A percentile compares a stretch with the other conserved stretches of the same genome.
Evolutionary conservation across 2,113 vertebrate genomes (phyloP).

Genomic region (Podiceps cristatus): DNA sequence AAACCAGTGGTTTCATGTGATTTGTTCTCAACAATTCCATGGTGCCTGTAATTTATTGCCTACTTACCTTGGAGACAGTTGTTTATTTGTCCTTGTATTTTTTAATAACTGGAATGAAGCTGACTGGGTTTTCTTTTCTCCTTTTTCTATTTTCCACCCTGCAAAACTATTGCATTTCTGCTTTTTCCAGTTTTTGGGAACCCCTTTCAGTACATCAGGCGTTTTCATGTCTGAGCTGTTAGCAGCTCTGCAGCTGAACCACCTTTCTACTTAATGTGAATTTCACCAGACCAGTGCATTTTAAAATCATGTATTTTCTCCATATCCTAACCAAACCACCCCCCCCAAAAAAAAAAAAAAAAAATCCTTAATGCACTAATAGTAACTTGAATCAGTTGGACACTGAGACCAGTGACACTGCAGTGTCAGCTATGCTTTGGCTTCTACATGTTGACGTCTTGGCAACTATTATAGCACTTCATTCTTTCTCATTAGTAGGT

Average conservation of each 20-base stretch:
- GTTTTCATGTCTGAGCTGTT: not conserved
- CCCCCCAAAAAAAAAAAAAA: no score
- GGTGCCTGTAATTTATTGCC: not conserved
- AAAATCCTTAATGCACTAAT: not conserved
- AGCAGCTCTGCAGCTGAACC: not conserved
- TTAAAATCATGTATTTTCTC: not conserved
- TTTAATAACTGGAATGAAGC: not conserved
- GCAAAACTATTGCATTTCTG: not conserved
- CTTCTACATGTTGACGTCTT: not conserved
- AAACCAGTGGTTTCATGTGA: not conserved
- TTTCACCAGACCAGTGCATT: not conserved
- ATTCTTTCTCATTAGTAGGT: not conserved
- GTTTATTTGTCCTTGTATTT: not conserved
- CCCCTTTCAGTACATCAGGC: not conserved
- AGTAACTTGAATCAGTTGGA: not conserved
- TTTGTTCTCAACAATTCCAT: not conserved
- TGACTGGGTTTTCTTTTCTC: not conserved
- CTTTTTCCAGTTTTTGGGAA: not conserved
- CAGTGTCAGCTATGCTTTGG: not conserved
- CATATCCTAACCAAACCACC: not conserved
- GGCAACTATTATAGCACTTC: not conserved
- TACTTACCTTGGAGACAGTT: not conserved
- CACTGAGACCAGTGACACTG: not conserved
- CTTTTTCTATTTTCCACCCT: not conserved
- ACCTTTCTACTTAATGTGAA: not conserved